These are phyloP conservation scores for Eremobia ochroleuca DNA, from an alignment of 2,888 invertebrate genomes.

Conservation along the genomic window DNA sequence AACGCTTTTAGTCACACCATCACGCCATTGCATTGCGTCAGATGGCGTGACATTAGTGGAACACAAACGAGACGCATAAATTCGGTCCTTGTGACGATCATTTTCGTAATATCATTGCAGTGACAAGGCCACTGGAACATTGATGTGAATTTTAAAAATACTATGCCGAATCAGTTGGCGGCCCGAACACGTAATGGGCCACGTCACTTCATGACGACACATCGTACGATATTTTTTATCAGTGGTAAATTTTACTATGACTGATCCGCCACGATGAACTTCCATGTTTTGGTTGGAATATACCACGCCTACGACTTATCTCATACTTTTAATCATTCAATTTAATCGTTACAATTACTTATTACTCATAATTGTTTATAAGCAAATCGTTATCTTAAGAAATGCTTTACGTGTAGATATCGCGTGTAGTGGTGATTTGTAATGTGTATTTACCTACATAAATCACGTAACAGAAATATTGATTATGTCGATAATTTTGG, in stretches of 20 bases:
- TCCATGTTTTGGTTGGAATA: constrained; percentile 63
- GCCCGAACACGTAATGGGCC: constrained; percentile 72
- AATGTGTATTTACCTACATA: constrained; percentile 53
- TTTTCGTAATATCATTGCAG: constrained; percentile 58
- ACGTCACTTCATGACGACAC: constrained; percentile 83
- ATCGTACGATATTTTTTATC: constrained; percentile 85
- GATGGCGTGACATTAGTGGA: constrained; percentile 44
- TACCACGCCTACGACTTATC: constrained; percentile 62
- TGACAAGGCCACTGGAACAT: constrained; percentile 64
- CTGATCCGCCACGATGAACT: constrained; percentile 68
- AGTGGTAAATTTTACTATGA: constrained; percentile 66
- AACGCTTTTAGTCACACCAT: constrained; percentile 31
- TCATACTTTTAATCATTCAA: constrained; percentile 32
- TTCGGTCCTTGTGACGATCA: constrained; percentile 53
- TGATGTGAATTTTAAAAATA: constrained; percentile 71
- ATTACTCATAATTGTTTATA: constrained; percentile 66
- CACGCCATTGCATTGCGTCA: constrained; percentile 60
- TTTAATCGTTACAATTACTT: constrained; percentile 43
- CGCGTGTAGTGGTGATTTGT: constrained; percentile 44
- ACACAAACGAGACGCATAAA: constrained; percentile 36
- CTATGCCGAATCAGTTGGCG: constrained; percentile 45
- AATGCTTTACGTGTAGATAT: constrained; percentile 53
- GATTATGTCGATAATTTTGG: constrained; percentile 35
- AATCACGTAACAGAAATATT: constrained; percentile 54
- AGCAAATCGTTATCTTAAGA: constrained; percentile 59